Base-by-base conservation (phyloP, 2,888 invertebrate genomes). In the Heliconius erato region DNA sequence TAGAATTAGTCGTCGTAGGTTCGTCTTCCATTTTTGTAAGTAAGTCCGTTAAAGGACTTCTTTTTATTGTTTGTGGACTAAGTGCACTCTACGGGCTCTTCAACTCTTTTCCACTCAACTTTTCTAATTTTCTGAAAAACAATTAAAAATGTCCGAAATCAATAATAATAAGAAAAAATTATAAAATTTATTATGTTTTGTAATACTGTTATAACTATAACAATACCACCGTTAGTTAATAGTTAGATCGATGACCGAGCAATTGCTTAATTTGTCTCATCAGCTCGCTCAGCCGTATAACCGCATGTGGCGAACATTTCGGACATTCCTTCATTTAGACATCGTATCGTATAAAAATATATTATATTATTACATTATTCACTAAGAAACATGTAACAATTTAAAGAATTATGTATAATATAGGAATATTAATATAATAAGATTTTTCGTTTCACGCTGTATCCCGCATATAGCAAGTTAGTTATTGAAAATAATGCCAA, bases 191-290 rank as follows among this genome's bases (percentile, higher is more conserved):
- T 44, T 14, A n/a, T n/a, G 71, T 16, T 72, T 72, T 16, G n/a
- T 3, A 74, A 71, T 72, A 72, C n/a, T 19, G 44, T 26, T 74
- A 23, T 9, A 63, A 76, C 76, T 3, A 40, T 35, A 40, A 76
- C 81, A 12, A 80, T 79, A 84, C 44, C 77, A 79, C 80, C 67
- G 44, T 82, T 82, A 84, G 83, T 82, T 84, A 86, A 87, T 87
- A 87, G 86, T 86, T 87, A 85, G 88, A 88, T 85, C 88, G 85
- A 85, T 86, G 88, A 88, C 87, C 88, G 85, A 85, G 74, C 83
- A 85, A 85, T 84, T 86, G 86, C 85, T 86, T 84, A 85, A 85
- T 87, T 87, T 85, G 86, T 85, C 85, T 82, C 84, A 83, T 82
- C 84, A 81, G 69, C 74, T 68, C 79, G 67, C 26, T 72, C 78